Conservation (phyloP, 2,888 invertebrate species). For the Dione vanillae region DNA sequence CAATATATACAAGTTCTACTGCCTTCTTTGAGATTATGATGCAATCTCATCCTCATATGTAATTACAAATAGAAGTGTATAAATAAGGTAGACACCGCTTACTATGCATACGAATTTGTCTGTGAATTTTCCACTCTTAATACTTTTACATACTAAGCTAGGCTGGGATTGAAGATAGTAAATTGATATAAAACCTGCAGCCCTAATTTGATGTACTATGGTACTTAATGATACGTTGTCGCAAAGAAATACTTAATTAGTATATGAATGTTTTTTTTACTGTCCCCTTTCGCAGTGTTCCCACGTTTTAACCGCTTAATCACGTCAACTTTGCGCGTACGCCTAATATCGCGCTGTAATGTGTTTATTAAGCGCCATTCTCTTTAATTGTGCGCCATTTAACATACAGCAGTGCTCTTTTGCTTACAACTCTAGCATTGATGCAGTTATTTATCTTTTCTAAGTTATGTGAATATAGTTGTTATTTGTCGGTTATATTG, state of each 20-base stretch:
- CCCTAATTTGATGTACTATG: constrained; percentile 61
- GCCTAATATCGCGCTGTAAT: constrained; percentile 80
- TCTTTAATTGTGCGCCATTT: constrained; percentile 78
- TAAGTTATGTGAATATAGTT: neutral
- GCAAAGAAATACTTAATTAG: constrained; percentile 46
- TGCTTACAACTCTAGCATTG: constrained; percentile 67
- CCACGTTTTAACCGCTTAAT: constrained; percentile 78
- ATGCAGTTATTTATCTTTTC: constrained; percentile 55
- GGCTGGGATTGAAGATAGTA: constrained; percentile 74
- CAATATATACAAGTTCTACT: constrained; percentile 14
- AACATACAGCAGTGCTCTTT: constrained; percentile 74
- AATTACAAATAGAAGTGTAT: constrained; percentile 75
- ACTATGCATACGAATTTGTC: constrained; percentile 79
- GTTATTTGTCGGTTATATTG: neutral
- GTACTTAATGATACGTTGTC: neutral
- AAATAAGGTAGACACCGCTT: constrained; percentile 77
- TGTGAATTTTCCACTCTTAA: constrained; percentile 68
- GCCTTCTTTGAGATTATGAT: constrained; percentile 19
- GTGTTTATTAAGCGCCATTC: constrained; percentile 81
- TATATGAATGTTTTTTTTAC: constrained; percentile 52
- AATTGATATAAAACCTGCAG: constrained; percentile 45
- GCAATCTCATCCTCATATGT: constrained; percentile 54
- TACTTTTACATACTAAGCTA: constrained; percentile 77
- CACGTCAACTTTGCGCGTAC: constrained; percentile 72
- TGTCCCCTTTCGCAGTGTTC: constrained; percentile 69